phyloP scores from a whole-genome alignment of 2,113 vertebrate species.

The Philantomba maxwellii region DNA sequence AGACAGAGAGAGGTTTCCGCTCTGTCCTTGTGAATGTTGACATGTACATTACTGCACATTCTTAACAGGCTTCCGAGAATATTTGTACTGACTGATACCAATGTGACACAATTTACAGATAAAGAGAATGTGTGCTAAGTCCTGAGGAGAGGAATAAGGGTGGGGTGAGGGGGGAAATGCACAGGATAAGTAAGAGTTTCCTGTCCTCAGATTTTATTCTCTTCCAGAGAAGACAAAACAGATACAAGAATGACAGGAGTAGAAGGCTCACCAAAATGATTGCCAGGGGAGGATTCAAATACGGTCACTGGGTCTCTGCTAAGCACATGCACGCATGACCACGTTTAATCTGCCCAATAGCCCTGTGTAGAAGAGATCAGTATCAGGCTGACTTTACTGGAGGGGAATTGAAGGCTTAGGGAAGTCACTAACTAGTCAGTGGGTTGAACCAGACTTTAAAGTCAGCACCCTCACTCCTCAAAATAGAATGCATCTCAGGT shows the following conservation, averaged over 20 bases:
- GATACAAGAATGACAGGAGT: neutral
- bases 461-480: rapidly evolving
- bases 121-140: neutral
- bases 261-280: neutral
- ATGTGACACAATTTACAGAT: neutral
- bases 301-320: neutral
- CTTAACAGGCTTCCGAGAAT: neutral
- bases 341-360: neutral
- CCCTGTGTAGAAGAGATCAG: neutral
- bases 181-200: neutral
- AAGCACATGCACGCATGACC: neutral
- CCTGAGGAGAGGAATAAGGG: neutral
- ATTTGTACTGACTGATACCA: neutral
- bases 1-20: neutral
- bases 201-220: neutral
- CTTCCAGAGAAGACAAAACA: neutral
- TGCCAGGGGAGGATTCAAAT: neutral
- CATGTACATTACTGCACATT: neutral
- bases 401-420: neutral
- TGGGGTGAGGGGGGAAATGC: neutral
- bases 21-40: neutral
- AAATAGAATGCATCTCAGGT: neutral
- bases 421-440: neutral
- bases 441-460: neutral
- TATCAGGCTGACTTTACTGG: neutral